Base-by-base conservation (phyloP, 2,888 invertebrate genomes). In the Phragmatobia fuliginosa region DNA sequence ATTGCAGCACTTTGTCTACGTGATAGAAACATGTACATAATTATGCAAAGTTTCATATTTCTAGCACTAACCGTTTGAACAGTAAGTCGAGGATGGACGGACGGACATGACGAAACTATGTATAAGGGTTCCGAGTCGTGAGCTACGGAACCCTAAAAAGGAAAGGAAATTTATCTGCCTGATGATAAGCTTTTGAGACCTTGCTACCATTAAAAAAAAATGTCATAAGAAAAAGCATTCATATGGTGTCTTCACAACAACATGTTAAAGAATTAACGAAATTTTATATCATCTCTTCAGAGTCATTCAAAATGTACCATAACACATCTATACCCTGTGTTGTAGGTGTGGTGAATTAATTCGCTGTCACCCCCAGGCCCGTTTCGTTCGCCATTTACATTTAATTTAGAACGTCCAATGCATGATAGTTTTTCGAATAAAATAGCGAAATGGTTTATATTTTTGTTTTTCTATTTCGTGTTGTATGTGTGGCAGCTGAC, bases 381-480 rank as follows among this genome's bases (percentile, higher is more conserved):
- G 62, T 58, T 31, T 25, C 41, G 28, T 62, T 31, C 31, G 6
- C 25, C 59, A 68, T 68, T 68, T 68, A 68, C 63, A 68, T 68
- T 63, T 68, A 33, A 63, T 68, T 63, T 68, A 58, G 63, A 62
- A 31, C 25, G 58, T 58, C 25, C 58, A 45, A 63, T 38, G 31
- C 68, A 18, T 28, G 33, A 58, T 68, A 68, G 68, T 59, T 58
- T 59, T 59, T 45, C 38, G n/a, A 41, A 38, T 67, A 36, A 68
- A 68, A 58, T 67, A 5, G 60, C n/a, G 25, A 52, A 28, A 28
- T 16, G 28, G 25, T 56, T 28, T 56, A 28, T 56, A 2, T 56
- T 16, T 16, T 28, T 28, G 25, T 52, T 52, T 52, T 52, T 52
- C 25, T 6, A 52, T 52, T 52, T 25, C 0, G 3, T 25, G 11